Percentiles rank a stretch among this genome's conserved stretches.
Conservation (phyloP, 2,888 invertebrate species). For the Rhopalosiphum nymphaeae region DNA sequence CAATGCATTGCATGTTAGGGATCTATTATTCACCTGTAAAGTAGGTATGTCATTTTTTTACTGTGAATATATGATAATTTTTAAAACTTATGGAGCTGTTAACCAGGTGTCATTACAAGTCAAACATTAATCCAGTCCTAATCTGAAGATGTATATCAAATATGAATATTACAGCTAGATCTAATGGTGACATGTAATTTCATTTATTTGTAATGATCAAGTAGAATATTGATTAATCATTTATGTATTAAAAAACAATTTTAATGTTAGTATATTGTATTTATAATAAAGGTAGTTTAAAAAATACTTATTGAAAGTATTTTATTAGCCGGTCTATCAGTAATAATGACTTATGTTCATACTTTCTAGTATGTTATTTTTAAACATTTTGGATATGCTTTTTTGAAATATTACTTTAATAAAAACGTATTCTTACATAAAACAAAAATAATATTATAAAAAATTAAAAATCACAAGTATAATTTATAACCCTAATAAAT, state of each 20-base stretch:
- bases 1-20: background rate
- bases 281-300: too few species aligned
- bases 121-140: background rate
- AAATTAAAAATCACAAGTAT: background rate
- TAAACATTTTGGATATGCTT: too few species aligned
- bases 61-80: background rate
- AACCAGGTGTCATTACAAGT: background rate
- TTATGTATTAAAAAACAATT: too few species aligned
- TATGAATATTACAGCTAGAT: background rate
- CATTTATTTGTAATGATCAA: too few species aligned
- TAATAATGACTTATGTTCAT: too few species aligned
- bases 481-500: background rate
- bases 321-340: too few species aligned
- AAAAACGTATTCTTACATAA: background rate
- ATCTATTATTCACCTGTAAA: background rate
- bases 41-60: background rate
- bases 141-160: background rate
- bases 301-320: too few species aligned
- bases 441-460: background rate
- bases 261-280: too few species aligned
- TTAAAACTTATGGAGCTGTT: background rate
- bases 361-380: too few species aligned
- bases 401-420: background rate
- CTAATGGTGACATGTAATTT: background rate
- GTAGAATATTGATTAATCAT: too few species aligned